These are phyloP conservation scores for Acronicta alni DNA, from an alignment of 2,888 invertebrate species.

Conservation along the genomic window DNA sequence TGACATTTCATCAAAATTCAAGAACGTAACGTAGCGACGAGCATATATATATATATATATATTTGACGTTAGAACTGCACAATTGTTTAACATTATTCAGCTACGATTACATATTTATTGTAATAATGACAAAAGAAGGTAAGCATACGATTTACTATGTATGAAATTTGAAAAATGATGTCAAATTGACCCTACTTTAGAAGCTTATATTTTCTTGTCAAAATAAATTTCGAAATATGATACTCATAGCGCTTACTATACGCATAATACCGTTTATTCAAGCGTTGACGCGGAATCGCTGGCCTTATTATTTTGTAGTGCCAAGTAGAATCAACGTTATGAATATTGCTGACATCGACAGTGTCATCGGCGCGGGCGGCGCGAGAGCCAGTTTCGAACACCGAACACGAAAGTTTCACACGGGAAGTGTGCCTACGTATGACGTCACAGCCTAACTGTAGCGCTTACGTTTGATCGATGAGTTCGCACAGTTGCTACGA, in stretches of 20 bases:
- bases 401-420: conserved; percentile 64
- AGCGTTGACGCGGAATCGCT: conserved; percentile 25
- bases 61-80: too few species aligned
- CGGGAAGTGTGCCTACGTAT: conserved; percentile 55
- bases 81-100: too few species aligned
- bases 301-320: conserved; percentile 47
- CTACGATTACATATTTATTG: too few species aligned
- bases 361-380: conserved; percentile 23
- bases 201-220: too few species aligned
- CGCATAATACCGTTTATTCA: conserved; percentile 30
- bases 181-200: too few species aligned
- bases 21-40: too few species aligned
- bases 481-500: conserved; percentile 73
- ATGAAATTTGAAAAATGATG: too few species aligned
- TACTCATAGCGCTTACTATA: conserved; percentile 14
- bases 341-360: conserved; percentile 57
- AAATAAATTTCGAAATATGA: conserved; percentile 30
- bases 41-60: too few species aligned
- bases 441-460: conserved; percentile 53
- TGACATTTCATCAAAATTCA: too few species aligned
- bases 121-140: too few species aligned
- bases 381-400: conserved; percentile 62
- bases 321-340: conserved; percentile 46
- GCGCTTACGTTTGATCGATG: conserved; percentile 79
- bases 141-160: too few species aligned